Percentiles rank a stretch among this genome's conserved stretches.
Evolutionary conservation across 1,140 invertebrate species (phyloP).

Genomic region (Lasaia peninsularis): DNA sequence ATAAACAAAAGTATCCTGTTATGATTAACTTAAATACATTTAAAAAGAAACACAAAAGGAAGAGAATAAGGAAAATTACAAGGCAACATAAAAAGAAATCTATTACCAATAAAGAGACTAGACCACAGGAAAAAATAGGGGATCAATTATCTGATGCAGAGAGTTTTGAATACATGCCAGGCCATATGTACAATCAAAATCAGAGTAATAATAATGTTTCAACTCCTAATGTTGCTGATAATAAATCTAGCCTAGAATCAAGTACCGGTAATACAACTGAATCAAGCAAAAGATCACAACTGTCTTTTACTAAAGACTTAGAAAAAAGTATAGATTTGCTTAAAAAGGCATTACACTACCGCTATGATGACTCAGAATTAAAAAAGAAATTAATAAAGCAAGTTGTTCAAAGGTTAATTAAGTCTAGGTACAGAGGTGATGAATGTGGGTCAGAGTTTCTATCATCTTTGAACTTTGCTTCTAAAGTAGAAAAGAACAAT

Average conservation of each 20-base stretch:
- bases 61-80: constrained; percentile 37
- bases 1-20: constrained; percentile 37
- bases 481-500: constrained; percentile 37
- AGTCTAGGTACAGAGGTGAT: constrained; percentile 61
- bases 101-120: constrained; percentile 31
- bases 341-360: constrained; percentile 45
- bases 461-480: constrained; percentile 54
- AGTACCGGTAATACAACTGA: constrained; percentile 56
- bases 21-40: constrained; percentile 56
- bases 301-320: constrained; percentile 64
- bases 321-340: constrained; percentile 61
- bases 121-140: constrained; percentile 44
- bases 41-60: constrained; percentile 43
- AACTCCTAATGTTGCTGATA: constrained; percentile 36
- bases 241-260: constrained; percentile 67
- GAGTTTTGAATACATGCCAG: constrained; percentile 76
- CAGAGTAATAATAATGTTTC: constrained; percentile 34
- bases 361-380: constrained; percentile 46
- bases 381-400: constrained; percentile 67
- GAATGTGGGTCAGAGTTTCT: constrained; percentile 57
- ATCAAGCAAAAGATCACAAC: constrained; percentile 57
- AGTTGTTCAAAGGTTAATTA: constrained; percentile 58
- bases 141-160: constrained; percentile 66
- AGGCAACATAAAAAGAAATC: constrained; percentile 36
- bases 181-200: constrained; percentile 67